These are phyloP conservation scores for Nasonia longicornis DNA, from an alignment of 1,140 invertebrate species.

Conservation along the genomic window DNA sequence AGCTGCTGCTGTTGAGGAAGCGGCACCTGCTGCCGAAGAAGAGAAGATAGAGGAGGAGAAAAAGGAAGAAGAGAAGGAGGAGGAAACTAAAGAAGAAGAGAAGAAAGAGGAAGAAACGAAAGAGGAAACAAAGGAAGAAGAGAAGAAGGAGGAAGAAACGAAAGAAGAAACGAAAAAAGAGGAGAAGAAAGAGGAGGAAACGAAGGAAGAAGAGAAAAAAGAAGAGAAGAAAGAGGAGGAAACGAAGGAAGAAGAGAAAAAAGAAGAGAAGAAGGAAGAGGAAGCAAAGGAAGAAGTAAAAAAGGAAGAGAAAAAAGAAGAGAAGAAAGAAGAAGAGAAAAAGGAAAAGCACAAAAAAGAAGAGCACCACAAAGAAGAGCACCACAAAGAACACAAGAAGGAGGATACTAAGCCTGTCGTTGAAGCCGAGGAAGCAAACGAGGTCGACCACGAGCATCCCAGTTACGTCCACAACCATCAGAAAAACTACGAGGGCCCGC, in stretches of 20 bases:
- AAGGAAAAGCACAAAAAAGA: not conserved
- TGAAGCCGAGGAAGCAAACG: conserved; percentile 20
- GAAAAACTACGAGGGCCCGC: conserved; percentile 46
- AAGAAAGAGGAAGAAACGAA: too few species aligned
- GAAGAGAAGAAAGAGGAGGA: not conserved
- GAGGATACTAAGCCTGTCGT: conserved; percentile 15
- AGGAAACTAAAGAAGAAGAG: not conserved
- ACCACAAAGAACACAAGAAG: not conserved
- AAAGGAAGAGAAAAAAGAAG: not conserved
- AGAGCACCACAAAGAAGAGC: not conserved
- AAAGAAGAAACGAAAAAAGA: not conserved
- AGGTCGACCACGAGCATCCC: not conserved
- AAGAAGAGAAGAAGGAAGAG: too few species aligned
- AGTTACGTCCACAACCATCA: too few species aligned
- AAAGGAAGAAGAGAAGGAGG: too few species aligned
- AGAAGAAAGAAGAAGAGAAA: not conserved
- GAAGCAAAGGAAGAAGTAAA: not conserved
- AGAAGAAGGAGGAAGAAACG: not conserved
- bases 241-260: not conserved
- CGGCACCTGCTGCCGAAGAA: not conserved
- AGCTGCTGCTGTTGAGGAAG: not conserved
- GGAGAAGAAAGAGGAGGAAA: not conserved
- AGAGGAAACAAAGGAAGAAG: too few species aligned
- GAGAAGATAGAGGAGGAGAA: not conserved
- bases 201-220: not conserved